Evolutionary conservation across 2,888 invertebrate genomes (phyloP).

Genomic region (Lepidochitona cinerea): DNA sequence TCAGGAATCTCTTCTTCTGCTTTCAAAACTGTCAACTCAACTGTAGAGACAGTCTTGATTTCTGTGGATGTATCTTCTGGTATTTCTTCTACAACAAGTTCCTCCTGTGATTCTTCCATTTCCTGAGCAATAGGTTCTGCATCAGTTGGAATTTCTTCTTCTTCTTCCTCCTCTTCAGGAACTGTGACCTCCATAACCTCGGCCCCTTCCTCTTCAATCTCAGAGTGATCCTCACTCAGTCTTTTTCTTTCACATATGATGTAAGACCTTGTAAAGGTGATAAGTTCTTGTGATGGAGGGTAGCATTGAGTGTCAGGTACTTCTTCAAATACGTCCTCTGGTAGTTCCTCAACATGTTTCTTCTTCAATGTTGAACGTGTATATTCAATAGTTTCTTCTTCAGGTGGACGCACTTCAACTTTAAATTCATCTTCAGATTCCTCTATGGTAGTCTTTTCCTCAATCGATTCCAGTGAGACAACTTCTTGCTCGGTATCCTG

Average conservation of each 20-base stretch:
- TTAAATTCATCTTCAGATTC: conserved; percentile 17
- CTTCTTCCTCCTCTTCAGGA: conserved; percentile 25
- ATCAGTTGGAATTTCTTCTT: conserved; percentile 24
- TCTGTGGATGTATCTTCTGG: conserved; percentile 18
- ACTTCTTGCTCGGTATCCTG: conserved; percentile 17
- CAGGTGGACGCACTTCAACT: conserved; percentile 9
- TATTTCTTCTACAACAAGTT: conserved; percentile 14
- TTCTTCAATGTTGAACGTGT: conserved; percentile 22
- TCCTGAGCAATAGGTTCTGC: conserved; percentile 23
- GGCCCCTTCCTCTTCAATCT: conserved; percentile 25
- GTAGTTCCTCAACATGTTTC: conserved; percentile 25
- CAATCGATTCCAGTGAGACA: conserved; percentile 10
- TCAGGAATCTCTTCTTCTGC: conserved; percentile 36
- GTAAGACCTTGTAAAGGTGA: neutral
- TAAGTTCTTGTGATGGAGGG: conserved; percentile 3
- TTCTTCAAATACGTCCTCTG: conserved; percentile 22
- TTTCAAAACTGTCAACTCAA: conserved; percentile 30
- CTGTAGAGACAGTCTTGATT: conserved; percentile 17
- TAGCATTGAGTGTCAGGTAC: neutral
- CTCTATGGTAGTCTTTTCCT: conserved; percentile 3
- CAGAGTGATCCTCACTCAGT: conserved; percentile 16
- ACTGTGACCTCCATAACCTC: conserved; percentile 30
- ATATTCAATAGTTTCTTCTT: conserved; percentile 29
- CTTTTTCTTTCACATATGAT: conserved; percentile 1
- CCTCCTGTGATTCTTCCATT: conserved; percentile 12